These are phyloP conservation scores for Lathronympha strigana DNA, from an alignment of 2,888 invertebrate species.

Conservation along the genomic window DNA sequence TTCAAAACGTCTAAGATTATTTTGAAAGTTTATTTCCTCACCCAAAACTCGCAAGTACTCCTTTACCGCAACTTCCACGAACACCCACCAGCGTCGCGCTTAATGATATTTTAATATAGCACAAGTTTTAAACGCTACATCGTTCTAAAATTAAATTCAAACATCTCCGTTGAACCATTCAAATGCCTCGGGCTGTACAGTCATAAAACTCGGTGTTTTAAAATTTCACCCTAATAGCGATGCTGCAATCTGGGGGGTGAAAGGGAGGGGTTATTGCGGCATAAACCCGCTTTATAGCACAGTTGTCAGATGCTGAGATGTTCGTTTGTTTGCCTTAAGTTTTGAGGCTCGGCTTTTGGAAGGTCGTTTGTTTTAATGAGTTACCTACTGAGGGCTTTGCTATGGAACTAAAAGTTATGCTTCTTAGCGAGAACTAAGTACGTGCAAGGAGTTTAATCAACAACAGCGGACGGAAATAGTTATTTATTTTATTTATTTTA, in stretches of 20 bases:
- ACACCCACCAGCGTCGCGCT: conserved; percentile 11
- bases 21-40: too few species aligned
- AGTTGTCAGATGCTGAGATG: conserved; percentile 55
- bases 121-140: conserved; percentile 25
- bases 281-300: conserved; percentile 54
- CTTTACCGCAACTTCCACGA: conserved; percentile 1
- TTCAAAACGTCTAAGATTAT: too few species aligned
- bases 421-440: too few species aligned
- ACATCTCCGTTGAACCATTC: background rate
- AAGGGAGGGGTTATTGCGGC: conserved; percentile 49
- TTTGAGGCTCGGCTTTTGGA: background rate
- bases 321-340: conserved; percentile 28
- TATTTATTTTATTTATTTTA: too few species aligned
- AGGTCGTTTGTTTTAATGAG: too few species aligned
- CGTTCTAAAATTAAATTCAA: conserved; percentile 23
- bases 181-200: background rate
- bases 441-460: too few species aligned
- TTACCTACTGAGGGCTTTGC: too few species aligned
- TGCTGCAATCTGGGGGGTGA: conserved; percentile 31
- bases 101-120: conserved; percentile 28
- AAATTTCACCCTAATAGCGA: conserved; percentile 36
- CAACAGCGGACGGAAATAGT: too few species aligned
- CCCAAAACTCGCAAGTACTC: too few species aligned
- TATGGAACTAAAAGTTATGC: too few species aligned
- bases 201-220: conserved; percentile 36